Percentiles rank a stretch among this genome's conserved stretches.
Evolutionary conservation across 1,140 invertebrate genomes (phyloP).

Genomic region (Bombus consobrinus): DNA sequence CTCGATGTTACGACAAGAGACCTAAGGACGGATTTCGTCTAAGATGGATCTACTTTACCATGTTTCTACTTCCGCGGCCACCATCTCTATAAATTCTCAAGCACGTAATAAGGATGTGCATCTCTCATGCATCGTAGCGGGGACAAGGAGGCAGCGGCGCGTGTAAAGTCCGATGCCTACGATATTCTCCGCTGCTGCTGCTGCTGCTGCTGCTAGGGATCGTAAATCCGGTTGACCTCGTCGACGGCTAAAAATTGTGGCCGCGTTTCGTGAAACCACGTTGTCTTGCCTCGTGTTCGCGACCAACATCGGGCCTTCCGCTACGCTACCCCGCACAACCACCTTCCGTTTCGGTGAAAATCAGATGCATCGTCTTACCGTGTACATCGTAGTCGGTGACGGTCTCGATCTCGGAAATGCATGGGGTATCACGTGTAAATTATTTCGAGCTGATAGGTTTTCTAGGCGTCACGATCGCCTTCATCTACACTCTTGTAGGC

Average conservation of each 20-base stretch:
- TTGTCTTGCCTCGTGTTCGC: conserved; percentile 1
- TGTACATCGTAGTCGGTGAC: background rate
- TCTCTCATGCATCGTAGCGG: background rate
- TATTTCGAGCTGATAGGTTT: conserved; percentile 47
- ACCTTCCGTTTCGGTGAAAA: background rate
- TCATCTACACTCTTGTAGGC: background rate
- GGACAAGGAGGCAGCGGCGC: background rate
- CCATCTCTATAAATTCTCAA: conserved; percentile 4
- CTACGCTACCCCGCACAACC: background rate
- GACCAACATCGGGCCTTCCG: background rate
- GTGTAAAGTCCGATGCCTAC: background rate
- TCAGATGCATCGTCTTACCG: conserved; percentile 26
- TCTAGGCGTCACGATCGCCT: background rate
- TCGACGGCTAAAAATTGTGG: conserved; percentile 53
- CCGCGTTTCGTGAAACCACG: conserved; percentile 29
- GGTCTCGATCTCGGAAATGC: background rate
- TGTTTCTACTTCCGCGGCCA: background rate
- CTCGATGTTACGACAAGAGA: background rate
- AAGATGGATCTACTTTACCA: background rate
- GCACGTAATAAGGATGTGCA: conserved; percentile 1
- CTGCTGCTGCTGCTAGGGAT: background rate
- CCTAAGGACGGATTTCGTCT: background rate
- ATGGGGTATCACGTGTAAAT: conserved; percentile 35
- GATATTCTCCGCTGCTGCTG: too few species aligned
- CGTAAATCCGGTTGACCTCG: conserved; percentile 14